A percentile compares a stretch with the other conserved stretches of the same genome.
Conservation (phyloP, 1,140 invertebrate genomes). For the Zaprionus vittiger region DNA sequence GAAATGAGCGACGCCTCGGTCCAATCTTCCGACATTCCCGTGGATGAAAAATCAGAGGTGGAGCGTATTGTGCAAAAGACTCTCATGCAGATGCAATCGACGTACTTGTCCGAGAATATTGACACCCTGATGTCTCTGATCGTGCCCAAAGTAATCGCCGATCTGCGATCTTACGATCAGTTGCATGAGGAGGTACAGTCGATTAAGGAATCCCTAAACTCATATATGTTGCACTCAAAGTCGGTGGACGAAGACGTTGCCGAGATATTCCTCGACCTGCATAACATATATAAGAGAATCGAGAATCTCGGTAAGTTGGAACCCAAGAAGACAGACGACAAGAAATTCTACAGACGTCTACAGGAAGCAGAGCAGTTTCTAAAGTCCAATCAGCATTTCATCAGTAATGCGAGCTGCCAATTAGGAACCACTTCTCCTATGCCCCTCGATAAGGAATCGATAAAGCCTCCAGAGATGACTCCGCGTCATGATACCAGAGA, state of each 20-base stretch:
- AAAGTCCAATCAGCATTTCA: slow-evolving; percentile 31
- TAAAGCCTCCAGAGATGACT: not conserved
- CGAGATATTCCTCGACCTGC: slow-evolving; percentile 55
- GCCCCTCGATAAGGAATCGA: not conserved
- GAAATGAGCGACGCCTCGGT: slow-evolving; percentile 14
- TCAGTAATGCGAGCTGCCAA: slow-evolving; percentile 6
- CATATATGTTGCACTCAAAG: slow-evolving; percentile 19
- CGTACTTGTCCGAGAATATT: not conserved
- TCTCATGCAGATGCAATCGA: slow-evolving; percentile 20
- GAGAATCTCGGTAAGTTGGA: slow-evolving; percentile 7
- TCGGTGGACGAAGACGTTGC: slow-evolving; percentile 44
- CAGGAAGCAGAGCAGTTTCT: slow-evolving; percentile 36
- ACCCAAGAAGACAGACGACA: not conserved
- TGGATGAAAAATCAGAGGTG: not conserved
- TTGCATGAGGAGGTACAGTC: slow-evolving; percentile 17
- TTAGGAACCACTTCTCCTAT: not conserved
- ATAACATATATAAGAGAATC: slow-evolving; percentile 53
- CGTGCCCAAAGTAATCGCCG: slow-evolving; percentile 36
- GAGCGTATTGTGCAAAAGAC: slow-evolving; percentile 21
- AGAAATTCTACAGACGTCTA: slow-evolving; percentile 12
- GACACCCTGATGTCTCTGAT: slow-evolving; percentile 25
- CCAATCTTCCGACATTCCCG: accelerated
- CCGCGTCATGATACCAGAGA: not conserved
- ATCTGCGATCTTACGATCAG: slow-evolving; percentile 16
- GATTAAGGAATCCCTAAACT: slow-evolving; percentile 14